Evolutionary conservation across 2,113 vertebrate species (phyloP), one percentile per base, ranked within the genome.

Genomic region (Burhinus oedicnemus): DNA sequence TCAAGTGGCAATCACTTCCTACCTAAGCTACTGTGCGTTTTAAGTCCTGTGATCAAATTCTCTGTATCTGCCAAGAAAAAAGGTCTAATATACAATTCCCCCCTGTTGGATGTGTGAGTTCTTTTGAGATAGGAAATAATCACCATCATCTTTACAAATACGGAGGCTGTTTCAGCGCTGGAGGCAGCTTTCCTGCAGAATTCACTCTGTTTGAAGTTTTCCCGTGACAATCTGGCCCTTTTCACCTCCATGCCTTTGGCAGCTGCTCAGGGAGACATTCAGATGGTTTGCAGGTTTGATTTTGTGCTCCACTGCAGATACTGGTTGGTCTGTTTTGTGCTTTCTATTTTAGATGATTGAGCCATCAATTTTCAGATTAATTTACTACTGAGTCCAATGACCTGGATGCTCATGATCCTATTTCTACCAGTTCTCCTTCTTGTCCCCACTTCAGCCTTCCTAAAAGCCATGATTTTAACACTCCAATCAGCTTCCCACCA

Each of bases 61-160:
- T 55, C 92, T 92, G 79, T 86, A 90, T 86, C 92, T 97, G 96
- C 79, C 95, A 95, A 80, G 92, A 83, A 95, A 75, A 87, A 79
- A 77, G 60, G 79, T 47, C 68, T 93, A 49, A 94, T 54, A 29
- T 44, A 47, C 78, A 83, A 54, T 47, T 83, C 90, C 88, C 10
- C 44, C 30, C 74, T 45, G 92, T 30, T 94, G 95, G 92, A 88
- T 94, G 62, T 76, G 82, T 29, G 78, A 94, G 77, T 71, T 90
- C 90, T 91, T 96, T 95, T 90, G 62, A 95, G 82, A 54, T 11
- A 71, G 92, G 89, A 93, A 93, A 89, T 92, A 95, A 92, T 89
- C 92, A 96, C 80, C 80, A 57, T 89, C 89, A 89, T 82, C 83
- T 86, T 84, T 78, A 80, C 75, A 80, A 88, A 85, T 49, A 87